A percentile compares a stretch with the other conserved stretches of the same genome.
Conservation (phyloP, 1,140 invertebrate genomes). For the Colletes gigas region DNA sequence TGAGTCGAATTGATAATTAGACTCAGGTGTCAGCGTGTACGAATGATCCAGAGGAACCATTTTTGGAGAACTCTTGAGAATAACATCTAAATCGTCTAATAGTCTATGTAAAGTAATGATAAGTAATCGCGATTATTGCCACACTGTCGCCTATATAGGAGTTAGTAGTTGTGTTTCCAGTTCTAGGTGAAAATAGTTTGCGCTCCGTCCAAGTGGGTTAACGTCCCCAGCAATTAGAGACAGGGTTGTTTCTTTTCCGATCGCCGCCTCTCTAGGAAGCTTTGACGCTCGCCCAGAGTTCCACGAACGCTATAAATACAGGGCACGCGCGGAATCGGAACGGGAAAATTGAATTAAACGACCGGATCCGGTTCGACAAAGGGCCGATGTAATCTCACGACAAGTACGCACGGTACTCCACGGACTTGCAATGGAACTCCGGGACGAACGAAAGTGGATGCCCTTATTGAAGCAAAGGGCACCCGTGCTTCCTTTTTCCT, state of each 20-base stretch:
- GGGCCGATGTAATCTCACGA: constrained; percentile 34
- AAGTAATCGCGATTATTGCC: too few relatives aligned
- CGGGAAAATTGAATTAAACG: constrained; percentile 38
- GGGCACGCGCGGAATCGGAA: constrained; percentile 14
- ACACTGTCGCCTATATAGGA: too few relatives aligned
- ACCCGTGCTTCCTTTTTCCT: constrained; percentile 8
- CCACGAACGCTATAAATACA: not conserved
- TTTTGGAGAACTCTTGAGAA: too few relatives aligned
- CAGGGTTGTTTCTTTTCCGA: constrained; percentile 4
- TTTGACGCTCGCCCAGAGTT: not conserved
- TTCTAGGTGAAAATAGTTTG: too few relatives aligned
- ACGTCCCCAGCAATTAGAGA: not conserved
- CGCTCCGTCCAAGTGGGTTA: too few relatives aligned
- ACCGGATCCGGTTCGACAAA: constrained; percentile 36
- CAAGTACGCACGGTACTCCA: constrained; percentile 36
- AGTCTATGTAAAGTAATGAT: too few relatives aligned
- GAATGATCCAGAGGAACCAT: too few relatives aligned
- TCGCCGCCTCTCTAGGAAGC: not conserved
- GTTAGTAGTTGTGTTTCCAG: too few relatives aligned
- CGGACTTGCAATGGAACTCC: constrained; percentile 35
- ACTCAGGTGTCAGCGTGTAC: too few relatives aligned
- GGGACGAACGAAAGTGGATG: constrained; percentile 34
- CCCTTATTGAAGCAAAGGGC: constrained; percentile 18
- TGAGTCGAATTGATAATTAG: too few relatives aligned
- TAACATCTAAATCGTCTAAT: too few relatives aligned